Base-by-base conservation (phyloP, 2,113 vertebrate species). In the Colossoma macropomum region DNA sequence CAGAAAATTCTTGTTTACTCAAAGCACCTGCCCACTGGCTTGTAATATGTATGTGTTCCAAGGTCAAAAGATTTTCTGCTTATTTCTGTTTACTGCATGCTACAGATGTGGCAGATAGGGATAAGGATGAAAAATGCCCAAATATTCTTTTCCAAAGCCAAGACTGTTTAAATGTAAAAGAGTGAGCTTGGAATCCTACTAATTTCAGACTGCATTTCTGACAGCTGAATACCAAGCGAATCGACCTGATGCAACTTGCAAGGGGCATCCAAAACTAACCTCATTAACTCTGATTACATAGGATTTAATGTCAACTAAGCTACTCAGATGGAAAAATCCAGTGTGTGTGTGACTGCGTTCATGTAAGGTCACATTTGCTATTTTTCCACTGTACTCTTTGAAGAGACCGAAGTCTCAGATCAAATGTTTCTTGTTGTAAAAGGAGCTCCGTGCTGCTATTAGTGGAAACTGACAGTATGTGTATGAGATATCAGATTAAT, bases 211-310 rank as follows among this genome's bases (percentile, higher is more conserved):
- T 15, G 9, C 13, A 48, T 62, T 63, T 27, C 15, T 63, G 25
- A 63, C 60, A 28, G 27, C 9, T 12, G 7, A 65, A 65, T 30
- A 65, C 60, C n/a, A 27, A 63, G n/a, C 56, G 25, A 62, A 9
- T 16, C 62, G 17, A 65, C 13, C 62, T 65, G 27, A 65, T 28
- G 3, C 62, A 30, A 63, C 25, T 65, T 65, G 12, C 16, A 65
- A 65, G 27, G 16, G 12, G 62, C 27, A 65, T 65, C 27, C 12
- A 28, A 63, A 63, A 63, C 25, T 63, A 65, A 30, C 27, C 62
- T 16, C 27, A 65, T 65, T 65, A 65, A 30, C 27, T 65, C 62
- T 65, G 62, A 65, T 30, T 65, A 65, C 27, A 65, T 30, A 65
- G 27, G 62, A 65, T 65, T 65, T 13, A 30, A 12, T 65, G 62